Evolutionary conservation across 2,888 invertebrate genomes (phyloP), one percentile per base, ranked within the genome.

Genomic region (Oxytorus armatus): DNA sequence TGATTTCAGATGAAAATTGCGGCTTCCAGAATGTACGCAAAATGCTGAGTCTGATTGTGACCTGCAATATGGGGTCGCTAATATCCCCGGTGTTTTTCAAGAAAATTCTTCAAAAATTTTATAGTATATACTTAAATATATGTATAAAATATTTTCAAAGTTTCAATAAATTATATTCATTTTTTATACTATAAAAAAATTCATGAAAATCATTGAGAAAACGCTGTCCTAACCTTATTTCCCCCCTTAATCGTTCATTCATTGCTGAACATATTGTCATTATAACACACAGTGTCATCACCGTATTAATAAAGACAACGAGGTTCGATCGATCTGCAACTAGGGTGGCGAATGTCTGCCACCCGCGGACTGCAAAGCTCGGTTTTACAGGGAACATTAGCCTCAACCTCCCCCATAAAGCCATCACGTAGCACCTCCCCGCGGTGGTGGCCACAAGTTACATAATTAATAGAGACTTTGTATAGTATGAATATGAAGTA

Each of bases 391-490:
- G 39, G 18, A 16, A 65, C 36, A 14, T 44, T 55, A 25, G 57
- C 29, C 61, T 25, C 61, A 18, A 14, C 16, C 16, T 18, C 16
- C 33, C 33, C 16, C n/a, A n/a, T n/a, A 10, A 3, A 8, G 5
- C 47, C 33, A 3, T 33, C 8, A 33, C n/a, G 25, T 33, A 7
- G 5, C 16, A n/a, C 25, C 55, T 29, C 33, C 42, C 74, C 29
- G 18, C 51, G 25, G 66, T 68, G 66, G 77, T 70, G 78, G n/a
- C n/a, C n/a, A n/a, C n/a, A n/a, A 61, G 83, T 86, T 85, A 87
- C 86, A 88, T 87, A 87, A 88, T 88, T 86, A 87, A 89, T 86
- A 84, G 84, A 74, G 77, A 86, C 85, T 88, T 89, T 85, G 89
- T 85, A 85, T 85, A 82, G 63, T 85, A 88, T 87, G 87, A 89